Evolutionary conservation across 1,140 invertebrate species (phyloP).

Genomic region (Adoxophyes honmai): DNA sequence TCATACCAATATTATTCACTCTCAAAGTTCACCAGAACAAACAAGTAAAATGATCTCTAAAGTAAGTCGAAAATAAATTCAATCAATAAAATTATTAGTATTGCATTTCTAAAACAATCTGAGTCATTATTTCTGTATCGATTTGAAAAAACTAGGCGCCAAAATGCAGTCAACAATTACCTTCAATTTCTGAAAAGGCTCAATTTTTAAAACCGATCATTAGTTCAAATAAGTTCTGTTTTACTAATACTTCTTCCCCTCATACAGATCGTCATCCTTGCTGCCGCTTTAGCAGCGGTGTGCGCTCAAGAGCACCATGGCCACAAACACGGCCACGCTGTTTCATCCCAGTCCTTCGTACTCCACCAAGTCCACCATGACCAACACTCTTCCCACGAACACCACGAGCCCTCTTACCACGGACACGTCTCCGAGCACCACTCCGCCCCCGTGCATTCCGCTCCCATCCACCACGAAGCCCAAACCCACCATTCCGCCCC

Average conservation of each 20-base stretch:
- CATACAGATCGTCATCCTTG: conserved; percentile 31
- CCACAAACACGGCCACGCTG: conserved; percentile 17
- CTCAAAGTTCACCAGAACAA: conserved; percentile 13
- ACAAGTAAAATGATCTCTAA: conserved; percentile 30
- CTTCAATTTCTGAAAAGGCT: no score
- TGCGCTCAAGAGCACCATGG: conserved; percentile 25
- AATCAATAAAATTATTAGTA: no score
- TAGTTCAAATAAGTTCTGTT: no score
- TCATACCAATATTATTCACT: conserved; percentile 3
- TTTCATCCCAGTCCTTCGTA: conserved; percentile 26
- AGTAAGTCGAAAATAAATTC: conserved; percentile 23
- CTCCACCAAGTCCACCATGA: conserved; percentile 17
- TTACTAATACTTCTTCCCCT: conserved; percentile 4
- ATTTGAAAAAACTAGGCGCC: no score
- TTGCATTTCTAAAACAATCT: no score
- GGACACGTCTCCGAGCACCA: neutral
- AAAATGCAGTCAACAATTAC: no score
- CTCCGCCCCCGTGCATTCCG: neutral
- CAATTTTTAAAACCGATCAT: no score
- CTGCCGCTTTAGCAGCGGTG: conserved; percentile 22
- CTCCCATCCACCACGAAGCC: neutral
- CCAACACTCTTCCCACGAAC: neutral
- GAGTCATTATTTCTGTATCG: no score
- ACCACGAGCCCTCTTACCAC: neutral
- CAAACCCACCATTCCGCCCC: neutral